Percentiles rank a stretch among this genome's conserved stretches.
Conservation (phyloP, 2,113 vertebrate species). For the Lophochroa leadbeateri region DNA sequence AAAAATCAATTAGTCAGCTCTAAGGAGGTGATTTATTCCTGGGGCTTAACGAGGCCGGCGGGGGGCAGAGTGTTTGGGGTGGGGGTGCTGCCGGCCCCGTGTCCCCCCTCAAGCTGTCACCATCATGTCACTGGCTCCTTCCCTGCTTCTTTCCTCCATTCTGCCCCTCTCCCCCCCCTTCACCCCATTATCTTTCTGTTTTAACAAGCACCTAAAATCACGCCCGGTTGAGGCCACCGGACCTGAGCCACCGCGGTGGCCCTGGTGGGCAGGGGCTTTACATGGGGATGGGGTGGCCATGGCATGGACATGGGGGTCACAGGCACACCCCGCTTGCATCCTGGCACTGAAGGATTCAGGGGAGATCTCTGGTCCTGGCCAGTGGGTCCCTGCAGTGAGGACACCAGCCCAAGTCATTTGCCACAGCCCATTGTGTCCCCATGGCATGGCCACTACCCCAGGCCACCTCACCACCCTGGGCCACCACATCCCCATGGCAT, state of each 20-base stretch:
- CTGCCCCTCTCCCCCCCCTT: too few relatives aligned
- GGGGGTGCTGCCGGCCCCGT: too few relatives aligned
- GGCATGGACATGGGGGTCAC: too few relatives aligned
- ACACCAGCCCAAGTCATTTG: not conserved
- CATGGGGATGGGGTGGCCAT: rapidly evolving
- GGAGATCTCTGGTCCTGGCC: not conserved
- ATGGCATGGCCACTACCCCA: not conserved
- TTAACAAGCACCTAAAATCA: slow-evolving; percentile 51
- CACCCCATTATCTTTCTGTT: not conserved
- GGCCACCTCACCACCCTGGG: not conserved
- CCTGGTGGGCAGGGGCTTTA: not conserved
- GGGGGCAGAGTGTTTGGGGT: too few relatives aligned
- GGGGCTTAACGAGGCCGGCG: too few relatives aligned
- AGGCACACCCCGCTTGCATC: not conserved
- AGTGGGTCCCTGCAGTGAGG: rapidly evolving
- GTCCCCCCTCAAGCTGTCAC: too few relatives aligned
- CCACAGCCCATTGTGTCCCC: not conserved
- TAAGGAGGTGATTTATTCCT: too few relatives aligned
- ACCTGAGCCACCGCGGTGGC: not conserved
- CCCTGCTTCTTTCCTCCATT: not conserved
- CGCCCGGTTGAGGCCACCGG: not conserved
- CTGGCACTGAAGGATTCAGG: not conserved
- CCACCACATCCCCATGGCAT: too few relatives aligned
- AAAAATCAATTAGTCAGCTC: too few relatives aligned
- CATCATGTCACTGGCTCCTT: too few relatives aligned